Evolutionary conservation across 2,888 invertebrate genomes (phyloP).

Genomic region (Heliconius erato): DNA sequence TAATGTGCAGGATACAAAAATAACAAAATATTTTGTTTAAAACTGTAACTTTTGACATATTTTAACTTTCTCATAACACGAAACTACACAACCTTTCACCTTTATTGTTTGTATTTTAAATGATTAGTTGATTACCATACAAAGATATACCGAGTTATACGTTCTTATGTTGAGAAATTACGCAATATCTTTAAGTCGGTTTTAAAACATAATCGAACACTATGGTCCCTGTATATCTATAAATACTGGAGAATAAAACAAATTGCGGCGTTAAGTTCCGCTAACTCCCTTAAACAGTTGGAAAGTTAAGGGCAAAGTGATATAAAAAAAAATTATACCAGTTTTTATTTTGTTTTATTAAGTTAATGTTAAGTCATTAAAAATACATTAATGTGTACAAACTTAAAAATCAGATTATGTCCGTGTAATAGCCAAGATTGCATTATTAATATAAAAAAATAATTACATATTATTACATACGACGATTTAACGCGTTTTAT

Average conservation of each 20-base stretch:
- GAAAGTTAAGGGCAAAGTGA: too few relatives aligned
- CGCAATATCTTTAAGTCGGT: background rate
- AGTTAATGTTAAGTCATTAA: background rate
- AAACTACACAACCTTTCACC: background rate
- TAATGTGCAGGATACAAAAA: background rate
- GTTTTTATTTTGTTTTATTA: background rate
- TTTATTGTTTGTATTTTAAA: background rate
- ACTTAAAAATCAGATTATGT: constrained; percentile 6
- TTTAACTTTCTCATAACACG: background rate
- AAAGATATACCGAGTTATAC: background rate
- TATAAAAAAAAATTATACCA: too few relatives aligned
- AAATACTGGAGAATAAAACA: background rate
- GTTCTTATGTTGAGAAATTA: background rate
- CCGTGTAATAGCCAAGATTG: background rate
- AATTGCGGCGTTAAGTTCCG: background rate
- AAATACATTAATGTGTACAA: background rate
- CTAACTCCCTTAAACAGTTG: background rate
- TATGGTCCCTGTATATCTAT: too few relatives aligned
- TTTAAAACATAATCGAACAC: too few relatives aligned
- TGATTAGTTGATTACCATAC: constrained; percentile 3
- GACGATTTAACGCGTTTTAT: background rate
- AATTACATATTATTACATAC: constrained; percentile 1
- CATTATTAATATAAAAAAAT: constrained; percentile 17
- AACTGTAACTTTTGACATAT: background rate
- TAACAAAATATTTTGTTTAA: background rate